phyloP scores from a whole-genome alignment of 2,113 vertebrate genomes.

The Lasiurus borealis region DNA sequence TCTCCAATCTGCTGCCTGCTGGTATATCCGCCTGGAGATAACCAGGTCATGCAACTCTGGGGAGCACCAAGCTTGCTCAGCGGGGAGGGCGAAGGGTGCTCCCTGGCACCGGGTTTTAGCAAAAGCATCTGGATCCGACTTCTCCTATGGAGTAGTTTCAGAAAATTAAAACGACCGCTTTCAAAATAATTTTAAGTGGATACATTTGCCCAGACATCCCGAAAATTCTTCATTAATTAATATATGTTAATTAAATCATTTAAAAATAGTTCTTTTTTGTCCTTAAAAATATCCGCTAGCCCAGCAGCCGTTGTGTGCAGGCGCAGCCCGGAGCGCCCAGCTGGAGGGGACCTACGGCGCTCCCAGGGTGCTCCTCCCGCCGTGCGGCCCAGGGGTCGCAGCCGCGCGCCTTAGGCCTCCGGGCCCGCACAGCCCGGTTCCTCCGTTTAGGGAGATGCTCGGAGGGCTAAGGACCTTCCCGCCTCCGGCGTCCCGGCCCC shows the following conservation, averaged over 20 bases:
- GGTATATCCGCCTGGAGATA: neutral
- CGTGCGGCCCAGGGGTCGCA: neutral
- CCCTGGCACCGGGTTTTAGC: neutral
- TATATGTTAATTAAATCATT: neutral
- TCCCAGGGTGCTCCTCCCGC: neutral
- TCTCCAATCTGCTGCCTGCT: neutral
- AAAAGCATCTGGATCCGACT: neutral
- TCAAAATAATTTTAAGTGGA: conserved; percentile 7
- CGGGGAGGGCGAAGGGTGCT: neutral
- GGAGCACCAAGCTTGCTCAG: neutral
- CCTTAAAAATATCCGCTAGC: neutral
- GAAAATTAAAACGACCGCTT: neutral
- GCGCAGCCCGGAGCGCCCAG: neutral
- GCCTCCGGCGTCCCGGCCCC: neutral
- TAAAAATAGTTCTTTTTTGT: neutral
- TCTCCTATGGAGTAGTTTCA: neutral
- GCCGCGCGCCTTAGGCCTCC: neutral
- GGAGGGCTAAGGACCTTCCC: no score
- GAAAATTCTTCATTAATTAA: conserved; percentile 10
- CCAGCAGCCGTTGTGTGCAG: neutral
- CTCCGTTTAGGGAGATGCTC: neutral
- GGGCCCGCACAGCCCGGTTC: neutral
- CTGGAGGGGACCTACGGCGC: accelerated
- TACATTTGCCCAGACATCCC: neutral
- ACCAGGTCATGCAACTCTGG: neutral